Evolutionary conservation across 2,888 invertebrate species (phyloP), one percentile per base, ranked within the genome.

Genomic region (Deroplatys truncata): DNA sequence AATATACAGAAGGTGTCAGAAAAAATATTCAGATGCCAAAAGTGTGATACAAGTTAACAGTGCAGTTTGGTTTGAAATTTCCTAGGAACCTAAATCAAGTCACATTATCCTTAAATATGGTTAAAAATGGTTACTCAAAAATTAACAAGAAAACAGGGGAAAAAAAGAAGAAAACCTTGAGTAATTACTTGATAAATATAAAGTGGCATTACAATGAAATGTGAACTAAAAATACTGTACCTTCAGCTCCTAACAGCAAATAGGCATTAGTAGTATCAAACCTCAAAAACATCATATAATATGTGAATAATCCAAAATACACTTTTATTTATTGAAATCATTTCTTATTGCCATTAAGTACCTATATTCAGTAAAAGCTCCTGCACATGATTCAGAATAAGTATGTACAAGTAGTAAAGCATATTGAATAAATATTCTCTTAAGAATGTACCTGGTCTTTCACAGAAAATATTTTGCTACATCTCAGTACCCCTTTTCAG

Each of bases 281-380:
- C 82, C 82, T 87, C 43, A 87, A 87, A 87, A 87, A 31, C 83
- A 83, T 87, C 83, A 83, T 83, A 35, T n/a, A n/a, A n/a, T 43
- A 87, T 87, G 72, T 86, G 86, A 82, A 72, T 85, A 82, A 86
- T 86, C 86, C 82, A 86, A 82, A 86, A 86, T 82, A 86, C 72
- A 31, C 25, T 31, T 25, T 82, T 31, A 82, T 35, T 82, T 87
- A 29, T 28, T 87, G 82, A 35, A 87, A 31, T 82, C 82, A 82
- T 16, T 82, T 83, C 43, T 87, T 87, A 87, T 87, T 87, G 87
- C 87, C 87, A 82, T 87, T 20, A 72, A 72, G 56, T 72, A 29
- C 25, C 28, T 35, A 87, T 29, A 82, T 29, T 3, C 1, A 43
- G 7, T 28, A 35, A 43, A 83, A 35, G 16, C 16, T 10, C 20